phyloP scores from a whole-genome alignment of 2,888 invertebrate genomes.

The Metallyticus violacea region DNA sequence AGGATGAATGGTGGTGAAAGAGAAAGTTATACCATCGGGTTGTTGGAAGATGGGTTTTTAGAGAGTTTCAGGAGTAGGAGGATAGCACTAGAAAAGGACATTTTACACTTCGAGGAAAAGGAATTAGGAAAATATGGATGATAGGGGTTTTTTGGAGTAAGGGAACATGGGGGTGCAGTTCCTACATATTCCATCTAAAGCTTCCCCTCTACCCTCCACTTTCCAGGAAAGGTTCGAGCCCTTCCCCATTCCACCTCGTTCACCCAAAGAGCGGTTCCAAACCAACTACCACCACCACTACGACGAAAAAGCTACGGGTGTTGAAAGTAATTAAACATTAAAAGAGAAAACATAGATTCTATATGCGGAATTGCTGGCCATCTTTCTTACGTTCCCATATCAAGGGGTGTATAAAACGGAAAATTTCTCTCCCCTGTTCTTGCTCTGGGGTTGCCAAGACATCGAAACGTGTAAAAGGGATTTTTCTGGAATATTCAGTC shows the following conservation, averaged over 20 bases:
- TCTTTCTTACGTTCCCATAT: slow-evolving; percentile 17
- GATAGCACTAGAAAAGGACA: slow-evolving; percentile 2
- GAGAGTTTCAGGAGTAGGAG: background rate
- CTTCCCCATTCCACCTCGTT: background rate
- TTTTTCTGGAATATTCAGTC: too few species aligned
- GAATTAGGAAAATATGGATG: slow-evolving; percentile 27
- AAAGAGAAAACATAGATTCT: slow-evolving; percentile 32
- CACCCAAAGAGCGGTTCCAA: background rate
- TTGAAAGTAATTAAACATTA: slow-evolving; percentile 32
- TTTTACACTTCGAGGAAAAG: slow-evolving; percentile 24
- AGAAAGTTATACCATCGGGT: slow-evolving; percentile 12
- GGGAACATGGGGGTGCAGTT: background rate
- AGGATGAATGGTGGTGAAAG: background rate
- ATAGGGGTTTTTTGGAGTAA: slow-evolving; percentile 9
- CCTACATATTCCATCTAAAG: slow-evolving; percentile 6
- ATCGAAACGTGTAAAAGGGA: too few species aligned
- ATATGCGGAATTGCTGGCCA: slow-evolving; percentile 28
- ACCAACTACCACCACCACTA: slow-evolving; percentile 1
- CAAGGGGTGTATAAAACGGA: slow-evolving; percentile 19
- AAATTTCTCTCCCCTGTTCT: background rate
- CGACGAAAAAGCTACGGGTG: slow-evolving; percentile 24
- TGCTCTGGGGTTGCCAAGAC: background rate
- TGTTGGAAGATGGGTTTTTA: background rate
- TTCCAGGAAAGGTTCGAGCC: background rate
- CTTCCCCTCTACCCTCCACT: background rate